Base-by-base conservation (phyloP, 1,140 invertebrate species). In the Heliothis subflexa region DNA sequence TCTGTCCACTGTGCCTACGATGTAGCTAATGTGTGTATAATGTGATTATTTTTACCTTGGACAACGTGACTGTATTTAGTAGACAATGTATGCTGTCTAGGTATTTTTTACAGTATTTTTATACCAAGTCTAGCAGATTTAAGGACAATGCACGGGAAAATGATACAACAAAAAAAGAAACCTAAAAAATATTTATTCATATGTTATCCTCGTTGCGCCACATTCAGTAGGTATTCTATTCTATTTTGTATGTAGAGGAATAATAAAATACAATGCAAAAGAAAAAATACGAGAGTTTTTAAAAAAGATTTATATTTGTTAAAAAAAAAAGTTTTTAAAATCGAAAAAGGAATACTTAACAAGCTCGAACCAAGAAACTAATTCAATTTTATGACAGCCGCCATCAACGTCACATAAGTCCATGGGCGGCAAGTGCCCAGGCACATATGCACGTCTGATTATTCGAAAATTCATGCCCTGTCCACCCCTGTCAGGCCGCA, bases 391-490 rank as follows among this genome's bases (percentile, higher is more conserved):
- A 45, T 57, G 54, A 47, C 33, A 40, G 5, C 28, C 1, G 25
- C 45, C 54, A 73, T 59, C 10, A 12, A 40, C n/a, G 12, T 47
- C 28, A 59, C 40, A 55, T 71, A 72, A 11, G 52, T 54, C n/a
- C 55, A 72, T 72, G 47, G 33, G 55, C 57, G 14, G 78, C 13
- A 55, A 74, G 70, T 72, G 28, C n/a, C 49, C 78, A 83, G 75
- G 80, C 82, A 85, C 79, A 82, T 83, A 83, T 55, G 49, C 47
- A 9, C 81, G 88, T 85, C 88, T 87, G 88, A 91, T 91, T 90
- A 89, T 89, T 90, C 83, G 85, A 91, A 91, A 92, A 91, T 92
- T 88, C 90, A 90, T 89, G 88, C 83, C 78, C 83, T 83, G 88
- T 88, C 89, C 83, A 86, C 88, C 88, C 84, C 84, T 85, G 87